Evolutionary conservation across 2,888 invertebrate genomes (phyloP).

Genomic region (Pristionchus japonicus): DNA sequence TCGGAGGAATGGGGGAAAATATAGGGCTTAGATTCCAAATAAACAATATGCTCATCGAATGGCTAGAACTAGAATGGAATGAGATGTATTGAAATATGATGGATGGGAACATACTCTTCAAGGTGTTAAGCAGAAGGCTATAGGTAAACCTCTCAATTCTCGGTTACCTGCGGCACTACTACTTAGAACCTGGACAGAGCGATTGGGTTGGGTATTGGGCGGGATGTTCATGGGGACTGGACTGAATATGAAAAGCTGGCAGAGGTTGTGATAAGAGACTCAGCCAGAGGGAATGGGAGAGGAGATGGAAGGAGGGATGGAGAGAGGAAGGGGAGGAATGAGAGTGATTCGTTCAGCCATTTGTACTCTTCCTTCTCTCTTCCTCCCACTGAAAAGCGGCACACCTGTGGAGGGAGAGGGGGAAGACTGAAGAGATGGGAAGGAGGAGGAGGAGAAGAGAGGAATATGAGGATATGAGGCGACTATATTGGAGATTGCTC

Average conservation of each 20-base stretch:
- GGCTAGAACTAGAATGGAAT: too few relatives aligned
- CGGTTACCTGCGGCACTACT: conserved; percentile 50
- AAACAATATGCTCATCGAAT: too few relatives aligned
- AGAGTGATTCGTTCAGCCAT: conserved; percentile 18
- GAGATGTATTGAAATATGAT: not conserved
- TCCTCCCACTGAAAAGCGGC: not conserved
- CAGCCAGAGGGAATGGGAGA: not conserved
- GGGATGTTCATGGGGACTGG: not conserved
- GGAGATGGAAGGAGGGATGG: not conserved
- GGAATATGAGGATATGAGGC: conserved; percentile 5
- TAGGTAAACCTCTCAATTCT: conserved; percentile 35
- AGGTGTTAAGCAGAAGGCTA: conserved; percentile 49
- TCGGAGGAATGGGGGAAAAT: too few relatives aligned
- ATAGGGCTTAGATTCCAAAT: too few relatives aligned
- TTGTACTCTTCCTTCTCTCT: conserved; percentile 28
- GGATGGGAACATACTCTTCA: not conserved
- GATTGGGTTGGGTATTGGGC: not conserved
- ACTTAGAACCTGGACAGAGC: conserved; percentile 46
- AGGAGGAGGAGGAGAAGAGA: not conserved
- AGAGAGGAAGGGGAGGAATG: conserved; percentile 3
- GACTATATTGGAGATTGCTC: conserved; percentile 29
- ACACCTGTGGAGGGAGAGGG: not conserved
- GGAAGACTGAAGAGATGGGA: conserved; percentile 19
- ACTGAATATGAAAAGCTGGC: not conserved
- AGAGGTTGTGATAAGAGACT: not conserved